A percentile compares a stretch with the other conserved stretches of the same genome.
Evolutionary conservation across 2,888 invertebrate genomes (phyloP).

Genomic region (Mimumesa dahlbomi): DNA sequence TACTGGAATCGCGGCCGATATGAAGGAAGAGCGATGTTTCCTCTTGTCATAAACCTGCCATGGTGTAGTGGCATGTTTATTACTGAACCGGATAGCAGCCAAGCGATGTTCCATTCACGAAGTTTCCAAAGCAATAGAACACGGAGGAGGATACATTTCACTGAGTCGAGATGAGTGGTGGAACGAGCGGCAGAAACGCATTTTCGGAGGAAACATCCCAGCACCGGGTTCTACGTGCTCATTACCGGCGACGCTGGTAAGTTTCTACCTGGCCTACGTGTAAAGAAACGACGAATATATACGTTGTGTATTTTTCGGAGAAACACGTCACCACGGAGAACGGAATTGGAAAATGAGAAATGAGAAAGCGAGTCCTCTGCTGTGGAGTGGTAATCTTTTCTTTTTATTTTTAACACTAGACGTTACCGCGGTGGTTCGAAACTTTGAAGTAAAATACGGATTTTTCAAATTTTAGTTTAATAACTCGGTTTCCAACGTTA

Average conservation of each 20-base stretch:
- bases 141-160: slow-evolving; percentile 25
- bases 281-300: no score
- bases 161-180: neutral
- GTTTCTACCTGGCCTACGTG: no score
- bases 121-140: slow-evolving; percentile 38
- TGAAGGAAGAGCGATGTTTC: slow-evolving; percentile 39
- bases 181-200: neutral
- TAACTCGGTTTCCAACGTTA: no score
- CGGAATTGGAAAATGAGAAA: no score
- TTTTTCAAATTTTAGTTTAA: no score
- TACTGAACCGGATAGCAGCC: slow-evolving; percentile 23
- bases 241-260: neutral
- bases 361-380: no score
- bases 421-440: no score
- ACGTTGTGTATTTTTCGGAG: no score
- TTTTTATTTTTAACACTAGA: no score
- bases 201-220: neutral
- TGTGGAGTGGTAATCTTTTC: no score
- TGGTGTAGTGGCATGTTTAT: slow-evolving; percentile 52
- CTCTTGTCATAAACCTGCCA: slow-evolving; percentile 56
- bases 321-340: no score
- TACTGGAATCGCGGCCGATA: neutral
- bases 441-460: no score
- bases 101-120: slow-evolving; percentile 24
- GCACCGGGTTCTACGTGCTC: neutral